These are phyloP conservation scores for Hyles euphorbiae DNA, from an alignment of 1,140 invertebrate genomes.

Conservation along the genomic window DNA sequence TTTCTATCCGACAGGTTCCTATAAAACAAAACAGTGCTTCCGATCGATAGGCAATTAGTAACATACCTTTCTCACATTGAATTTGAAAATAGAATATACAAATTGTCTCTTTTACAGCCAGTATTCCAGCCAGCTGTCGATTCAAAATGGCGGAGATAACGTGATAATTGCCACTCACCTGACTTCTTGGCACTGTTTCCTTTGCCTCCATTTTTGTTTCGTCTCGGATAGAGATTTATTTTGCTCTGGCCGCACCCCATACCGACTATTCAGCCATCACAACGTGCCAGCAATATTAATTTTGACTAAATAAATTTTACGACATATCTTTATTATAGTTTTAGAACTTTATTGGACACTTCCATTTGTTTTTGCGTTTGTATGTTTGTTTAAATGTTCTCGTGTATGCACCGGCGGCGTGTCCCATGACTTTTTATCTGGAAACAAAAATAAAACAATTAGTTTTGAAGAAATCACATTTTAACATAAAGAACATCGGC, in stretches of 20 bases:
- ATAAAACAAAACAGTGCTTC: too few relatives aligned
- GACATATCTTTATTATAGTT: conserved; percentile 2
- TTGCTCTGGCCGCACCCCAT: conserved; percentile 76
- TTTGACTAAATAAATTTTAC: conserved; percentile 2
- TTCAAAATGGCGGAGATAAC: too few relatives aligned
- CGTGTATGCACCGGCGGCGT: neutral
- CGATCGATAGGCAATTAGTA: too few relatives aligned
- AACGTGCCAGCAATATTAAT: neutral
- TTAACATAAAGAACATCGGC: too few relatives aligned
- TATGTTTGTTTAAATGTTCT: conserved; percentile 22
- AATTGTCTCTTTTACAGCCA: too few relatives aligned
- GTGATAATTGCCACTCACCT: conserved; percentile 40
- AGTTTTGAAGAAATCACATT: too few relatives aligned
- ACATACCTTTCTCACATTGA: too few relatives aligned
- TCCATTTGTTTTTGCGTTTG: conserved; percentile 36
- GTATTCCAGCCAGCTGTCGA: too few relatives aligned
- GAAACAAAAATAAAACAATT: conserved; percentile 21
- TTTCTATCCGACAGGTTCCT: too few relatives aligned
- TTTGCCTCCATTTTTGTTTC: conserved; percentile 72
- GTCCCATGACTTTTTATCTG: conserved; percentile 32
- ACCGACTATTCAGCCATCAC: conserved; percentile 14
- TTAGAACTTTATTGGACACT: conserved; percentile 9
- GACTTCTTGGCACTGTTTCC: conserved; percentile 72
- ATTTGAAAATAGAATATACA: too few relatives aligned
- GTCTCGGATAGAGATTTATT: conserved; percentile 72